Percentiles rank a stretch among this genome's conserved stretches.
Evolutionary conservation across 2,113 vertebrate genomes (phyloP).

Genomic region (Bos javanicus): DNA sequence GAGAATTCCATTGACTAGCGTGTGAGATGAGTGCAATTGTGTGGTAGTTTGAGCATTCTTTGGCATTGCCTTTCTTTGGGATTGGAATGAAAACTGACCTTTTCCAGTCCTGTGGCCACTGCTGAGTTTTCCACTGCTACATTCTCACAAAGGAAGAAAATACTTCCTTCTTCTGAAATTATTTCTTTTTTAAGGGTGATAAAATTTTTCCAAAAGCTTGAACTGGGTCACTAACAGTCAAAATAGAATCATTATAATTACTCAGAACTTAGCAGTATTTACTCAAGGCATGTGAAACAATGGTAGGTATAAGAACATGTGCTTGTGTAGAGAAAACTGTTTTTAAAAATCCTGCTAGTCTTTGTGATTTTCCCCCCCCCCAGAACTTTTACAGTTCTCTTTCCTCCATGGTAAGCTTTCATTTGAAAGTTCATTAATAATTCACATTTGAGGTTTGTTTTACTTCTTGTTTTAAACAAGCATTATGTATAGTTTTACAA

Average conservation of each 20-base stretch:
- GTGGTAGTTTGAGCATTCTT: background rate
- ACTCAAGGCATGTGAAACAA: background rate
- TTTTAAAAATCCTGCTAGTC: background rate
- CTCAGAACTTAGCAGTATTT: background rate
- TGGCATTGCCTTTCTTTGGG: background rate
- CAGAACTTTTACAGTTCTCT: background rate
- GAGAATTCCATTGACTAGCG: background rate
- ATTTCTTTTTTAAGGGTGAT: background rate
- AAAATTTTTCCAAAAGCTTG: background rate
- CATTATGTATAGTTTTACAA: background rate
- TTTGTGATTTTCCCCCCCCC: background rate
- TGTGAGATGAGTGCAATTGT: background rate
- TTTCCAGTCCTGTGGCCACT: background rate
- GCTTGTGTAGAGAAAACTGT: background rate
- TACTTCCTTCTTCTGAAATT: background rate
- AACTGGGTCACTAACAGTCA: background rate
- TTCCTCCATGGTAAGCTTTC: background rate
- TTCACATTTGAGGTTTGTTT: background rate
- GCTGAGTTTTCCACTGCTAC: background rate
- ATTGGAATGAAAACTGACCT: background rate
- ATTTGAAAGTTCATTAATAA: background rate
- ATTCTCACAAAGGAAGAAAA: background rate
- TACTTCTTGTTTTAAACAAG: background rate
- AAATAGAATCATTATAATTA: background rate
- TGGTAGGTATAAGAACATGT: background rate